Evolutionary conservation across 2,888 invertebrate species (phyloP).

Genomic region (Andrena praecox): DNA sequence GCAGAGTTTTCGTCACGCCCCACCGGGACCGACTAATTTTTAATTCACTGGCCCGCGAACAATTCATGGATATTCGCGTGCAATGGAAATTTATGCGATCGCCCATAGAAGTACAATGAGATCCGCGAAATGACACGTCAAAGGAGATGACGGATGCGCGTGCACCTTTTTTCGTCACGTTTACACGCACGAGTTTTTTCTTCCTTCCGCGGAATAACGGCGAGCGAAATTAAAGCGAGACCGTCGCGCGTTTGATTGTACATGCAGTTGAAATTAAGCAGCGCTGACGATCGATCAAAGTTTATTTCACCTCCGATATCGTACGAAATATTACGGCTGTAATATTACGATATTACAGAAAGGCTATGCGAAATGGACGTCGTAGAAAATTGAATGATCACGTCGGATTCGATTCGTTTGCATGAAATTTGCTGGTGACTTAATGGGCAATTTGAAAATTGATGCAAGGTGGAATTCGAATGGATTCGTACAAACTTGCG

Average conservation of each 20-base stretch:
- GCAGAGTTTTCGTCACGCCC: not conserved
- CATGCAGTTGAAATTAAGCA: not conserved
- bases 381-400: not conserved
- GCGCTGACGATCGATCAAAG: not conserved
- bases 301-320: not conserved
- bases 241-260: not conserved
- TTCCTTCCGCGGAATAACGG: constrained; percentile 18
- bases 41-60: constrained; percentile 19
- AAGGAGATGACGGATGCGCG: constrained; percentile 22
- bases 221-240: not conserved
- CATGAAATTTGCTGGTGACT: no score
- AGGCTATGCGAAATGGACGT: not conserved
- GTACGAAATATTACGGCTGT: not conserved
- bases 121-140: constrained; percentile 10
- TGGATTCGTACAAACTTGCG: no score
- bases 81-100: constrained; percentile 20
- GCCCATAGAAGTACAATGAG: constrained; percentile 9
- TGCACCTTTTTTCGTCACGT: constrained; percentile 9
- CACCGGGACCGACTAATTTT: constrained; percentile 14
- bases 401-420: not conserved
- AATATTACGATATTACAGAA: not conserved
- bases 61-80: constrained; percentile 31
- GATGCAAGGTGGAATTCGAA: no score
- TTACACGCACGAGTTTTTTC: constrained; percentile 27
- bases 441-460: no score